phyloP scores from a whole-genome alignment of 2,797 vertebrate species.

The Babyrousa celebensis region DNA sequence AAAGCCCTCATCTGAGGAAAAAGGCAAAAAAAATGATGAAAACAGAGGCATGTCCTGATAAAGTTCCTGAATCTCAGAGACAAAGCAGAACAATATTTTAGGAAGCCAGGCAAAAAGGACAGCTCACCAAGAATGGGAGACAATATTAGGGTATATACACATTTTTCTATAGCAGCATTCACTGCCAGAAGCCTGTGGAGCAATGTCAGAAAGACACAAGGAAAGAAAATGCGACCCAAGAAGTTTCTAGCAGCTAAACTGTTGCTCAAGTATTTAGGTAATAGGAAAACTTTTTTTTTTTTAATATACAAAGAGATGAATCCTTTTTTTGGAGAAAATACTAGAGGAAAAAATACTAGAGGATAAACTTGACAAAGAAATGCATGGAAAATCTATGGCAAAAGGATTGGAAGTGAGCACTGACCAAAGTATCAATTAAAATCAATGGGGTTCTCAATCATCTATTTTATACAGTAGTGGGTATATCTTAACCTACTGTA shows the following conservation, averaged over 20 bases:
- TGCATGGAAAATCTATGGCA: neutral
- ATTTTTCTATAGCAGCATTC: neutral
- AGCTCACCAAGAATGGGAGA: neutral
- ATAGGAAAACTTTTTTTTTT: neutral
- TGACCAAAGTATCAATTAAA: neutral
- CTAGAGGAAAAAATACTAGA: slow-evolving; percentile 17
- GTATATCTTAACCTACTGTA: no score
- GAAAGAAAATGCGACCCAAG: neutral
- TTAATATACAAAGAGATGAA: neutral
- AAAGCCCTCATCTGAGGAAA: neutral
- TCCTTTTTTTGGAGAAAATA: slow-evolving; percentile 5
- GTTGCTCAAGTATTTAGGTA: neutral
- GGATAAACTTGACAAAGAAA: neutral
- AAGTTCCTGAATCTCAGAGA: neutral
- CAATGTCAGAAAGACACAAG: neutral
- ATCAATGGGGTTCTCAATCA: neutral
- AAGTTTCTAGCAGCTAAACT: neutral
- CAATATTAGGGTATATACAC: neutral
- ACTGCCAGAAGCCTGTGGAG: neutral
- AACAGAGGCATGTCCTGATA: neutral
- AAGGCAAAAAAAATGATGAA: neutral
- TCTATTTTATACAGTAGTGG: no score
- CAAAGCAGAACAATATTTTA: neutral
- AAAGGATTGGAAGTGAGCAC: neutral
- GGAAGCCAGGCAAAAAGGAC: neutral